Base-by-base conservation (phyloP, 1,140 invertebrate genomes). In the Drosophila fuyamai region DNA sequence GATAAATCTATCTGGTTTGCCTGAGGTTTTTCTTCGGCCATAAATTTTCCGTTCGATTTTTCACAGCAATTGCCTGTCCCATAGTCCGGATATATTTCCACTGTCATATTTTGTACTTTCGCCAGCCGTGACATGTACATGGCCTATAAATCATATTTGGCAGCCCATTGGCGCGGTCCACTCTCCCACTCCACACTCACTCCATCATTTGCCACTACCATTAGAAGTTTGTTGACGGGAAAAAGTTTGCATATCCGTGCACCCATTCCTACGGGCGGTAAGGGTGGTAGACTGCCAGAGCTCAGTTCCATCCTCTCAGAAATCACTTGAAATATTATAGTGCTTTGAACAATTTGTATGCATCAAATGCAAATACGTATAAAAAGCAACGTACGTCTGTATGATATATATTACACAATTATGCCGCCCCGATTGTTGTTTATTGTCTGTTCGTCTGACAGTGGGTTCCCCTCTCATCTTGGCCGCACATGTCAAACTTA, bases 141-240 rank as follows among this genome's bases (percentile, higher is more conserved):
- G 50, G 55, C 61, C 74, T 77, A 88, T 88, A 88, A 88, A 88
- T 88, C 83, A 88, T 83, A 80, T 89, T 89, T 89, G 83, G 84
- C 84, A 89, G 80, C 43, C 71, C 79, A 88, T 88, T 82, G 76
- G 71, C 81, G 61, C 72, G 29, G 51, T 43, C 54, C 36, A 51
- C 36, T 29, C 51, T 32, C 38, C 43, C 65, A 73, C 71, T 81
- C 61, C 57, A 40, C 76, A 74, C 73, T 35, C 68, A 61, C 68
- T 79, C 75, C 36, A 56, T 46, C 68, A 70, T 46, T 79, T 53
- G 44, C 65, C 38, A 51, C 40, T 50, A 9, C 55, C 56, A 58
- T 61, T 61, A 60, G 32, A 50, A 73, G 55, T 72, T 72, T 70
- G 48, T 57, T 56, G 63, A 70, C 51, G 18, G 38, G 47, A 29